A percentile compares a stretch with the other conserved stretches of the same genome.
Evolutionary conservation across 2,113 vertebrate genomes (phyloP).

Genomic region (Lagenorhynchus albirostris): DNA sequence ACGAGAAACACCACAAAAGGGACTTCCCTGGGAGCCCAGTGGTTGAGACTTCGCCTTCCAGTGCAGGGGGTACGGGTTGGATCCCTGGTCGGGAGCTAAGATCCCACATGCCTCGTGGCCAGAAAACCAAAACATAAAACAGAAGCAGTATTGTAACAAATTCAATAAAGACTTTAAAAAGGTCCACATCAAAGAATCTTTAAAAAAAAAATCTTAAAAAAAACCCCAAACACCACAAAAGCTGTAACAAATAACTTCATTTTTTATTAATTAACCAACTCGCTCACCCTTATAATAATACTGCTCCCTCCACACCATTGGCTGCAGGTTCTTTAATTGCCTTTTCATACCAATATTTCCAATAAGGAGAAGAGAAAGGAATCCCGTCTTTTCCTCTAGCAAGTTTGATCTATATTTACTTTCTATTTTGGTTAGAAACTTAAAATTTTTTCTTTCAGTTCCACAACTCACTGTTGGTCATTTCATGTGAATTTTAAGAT

Average conservation of each 20-base stretch:
- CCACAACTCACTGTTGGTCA: not conserved
- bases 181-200: no score
- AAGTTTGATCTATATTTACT: not conserved
- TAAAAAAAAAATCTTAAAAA: no score
- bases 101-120: no score
- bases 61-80: no score
- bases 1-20: not conserved
- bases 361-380: not conserved
- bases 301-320: not conserved
- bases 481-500: not conserved
- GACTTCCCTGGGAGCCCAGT: no score
- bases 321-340: not conserved
- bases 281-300: not conserved
- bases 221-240: not conserved
- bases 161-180: no score
- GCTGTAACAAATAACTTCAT: not conserved
- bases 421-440: not conserved
- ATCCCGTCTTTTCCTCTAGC: not conserved
- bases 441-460: not conserved
- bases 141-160: no score
- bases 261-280: not conserved
- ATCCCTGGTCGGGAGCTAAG: no score
- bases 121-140: no score
- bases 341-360: not conserved
- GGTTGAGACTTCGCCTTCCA: no score